Evolutionary conservation across 2,113 vertebrate genomes (phyloP), one percentile per base, ranked within the genome.

Genomic region (Regulus satrapa): DNA sequence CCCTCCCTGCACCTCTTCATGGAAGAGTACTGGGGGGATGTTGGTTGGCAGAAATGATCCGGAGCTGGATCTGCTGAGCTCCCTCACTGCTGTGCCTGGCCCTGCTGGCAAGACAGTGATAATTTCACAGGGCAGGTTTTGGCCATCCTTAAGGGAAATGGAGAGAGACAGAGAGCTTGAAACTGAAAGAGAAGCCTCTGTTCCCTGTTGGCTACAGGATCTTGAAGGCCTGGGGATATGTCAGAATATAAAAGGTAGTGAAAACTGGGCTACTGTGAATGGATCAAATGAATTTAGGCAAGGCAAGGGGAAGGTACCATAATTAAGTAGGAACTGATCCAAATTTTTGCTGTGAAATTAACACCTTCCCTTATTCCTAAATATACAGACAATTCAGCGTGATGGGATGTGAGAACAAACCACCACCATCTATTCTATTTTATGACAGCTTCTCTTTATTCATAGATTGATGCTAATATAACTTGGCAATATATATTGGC

Each of bases 301-400:
- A 78, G 51, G 55, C 67, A 80, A 46, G 54, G 68, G 23, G 55
- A 95, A 62, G 25, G 75, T 76, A 49, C 38, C 6, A 0, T 75
- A 90, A 89, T 14, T 85, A 82, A 85, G 26, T 38, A 82, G 68
- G 48, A 72, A 73, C 66, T 59, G 41, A 75, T 73, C 74, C 51
- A 84, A 88, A 62, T 52, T 54, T 95, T 89, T 81, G 55, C 77
- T 83, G 45, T 61, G 80, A 63, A 96, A 85, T 83, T 87, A 92
- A 49, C 79, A 51, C 66, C 72, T 89, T 85, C 12, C 43, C 28
- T 74, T 72, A 73, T 80, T 86, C 59, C 62, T 90, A 76, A 80
- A 89, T 80, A 38, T 59, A n/a, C 18, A 63, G 88, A 72, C 48
- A 90, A 93, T 91, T 89, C 80, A 84, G 76, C 82, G 43, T 43